Evolutionary conservation across 2,888 invertebrate species (phyloP).

Genomic region (Andrena haemorrhoa): DNA sequence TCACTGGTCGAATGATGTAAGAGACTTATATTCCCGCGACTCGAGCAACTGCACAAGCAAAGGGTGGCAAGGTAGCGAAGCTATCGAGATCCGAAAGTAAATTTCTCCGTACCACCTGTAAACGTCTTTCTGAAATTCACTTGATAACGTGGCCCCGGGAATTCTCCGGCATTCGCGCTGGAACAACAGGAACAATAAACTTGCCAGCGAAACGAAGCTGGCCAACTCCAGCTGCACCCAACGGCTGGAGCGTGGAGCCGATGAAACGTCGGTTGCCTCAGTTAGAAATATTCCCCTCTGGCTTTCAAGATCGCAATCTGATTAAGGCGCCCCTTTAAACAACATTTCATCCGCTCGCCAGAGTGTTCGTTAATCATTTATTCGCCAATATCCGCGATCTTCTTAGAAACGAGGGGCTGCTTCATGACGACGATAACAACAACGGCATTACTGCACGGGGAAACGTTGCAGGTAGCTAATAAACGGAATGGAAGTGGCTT

Average conservation of each 20-base stretch:
- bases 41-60: neutral
- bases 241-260: neutral
- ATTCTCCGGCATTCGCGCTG: neutral
- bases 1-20: neutral
- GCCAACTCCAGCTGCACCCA: neutral
- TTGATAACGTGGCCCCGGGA: neutral
- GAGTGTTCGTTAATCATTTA: constrained; percentile 30
- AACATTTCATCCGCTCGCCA: constrained; percentile 29
- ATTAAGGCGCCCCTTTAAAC: constrained; percentile 6
- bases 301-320: constrained; percentile 33
- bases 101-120: neutral
- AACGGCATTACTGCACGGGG: neutral
- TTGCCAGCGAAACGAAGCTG: neutral
- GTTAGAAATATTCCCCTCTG: neutral
- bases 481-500: neutral
- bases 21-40: neutral
- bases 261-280: neutral
- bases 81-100: neutral
- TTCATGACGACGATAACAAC: neutral
- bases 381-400: neutral
- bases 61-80: neutral
- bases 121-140: constrained; percentile 8
- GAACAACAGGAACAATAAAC: neutral
- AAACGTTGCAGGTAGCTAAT: constrained; percentile 2
- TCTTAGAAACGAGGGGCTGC: neutral